Evolutionary conservation across 2,888 invertebrate genomes (phyloP).

Genomic region (Himalopsyche japonica): DNA sequence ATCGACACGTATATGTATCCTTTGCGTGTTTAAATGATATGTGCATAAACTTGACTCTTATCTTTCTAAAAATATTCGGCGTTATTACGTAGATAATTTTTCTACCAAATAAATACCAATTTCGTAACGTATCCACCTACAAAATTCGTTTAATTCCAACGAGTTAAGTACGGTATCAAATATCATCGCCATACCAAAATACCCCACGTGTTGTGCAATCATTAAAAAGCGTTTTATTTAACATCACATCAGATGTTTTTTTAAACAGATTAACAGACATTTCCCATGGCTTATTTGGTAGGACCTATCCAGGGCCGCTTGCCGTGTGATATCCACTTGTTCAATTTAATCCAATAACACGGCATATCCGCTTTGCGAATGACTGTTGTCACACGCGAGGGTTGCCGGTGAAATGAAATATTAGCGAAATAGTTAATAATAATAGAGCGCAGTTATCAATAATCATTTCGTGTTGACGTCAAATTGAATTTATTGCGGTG

Average conservation of each 20-base stretch:
- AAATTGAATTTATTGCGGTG: too few relatives aligned
- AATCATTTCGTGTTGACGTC: too few relatives aligned
- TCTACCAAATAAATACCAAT: neutral
- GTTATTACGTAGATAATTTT: neutral
- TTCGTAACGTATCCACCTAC: neutral
- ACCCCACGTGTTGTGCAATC: neutral
- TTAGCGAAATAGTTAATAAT: neutral
- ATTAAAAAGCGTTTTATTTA: neutral
- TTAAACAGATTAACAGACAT: neutral
- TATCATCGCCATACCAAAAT: neutral
- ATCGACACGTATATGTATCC: too few relatives aligned
- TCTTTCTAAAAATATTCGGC: too few relatives aligned
- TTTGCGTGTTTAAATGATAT: too few relatives aligned
- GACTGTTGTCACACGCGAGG: neutral
- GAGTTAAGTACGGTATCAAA: neutral
- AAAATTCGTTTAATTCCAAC: neutral
- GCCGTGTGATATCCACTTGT: neutral
- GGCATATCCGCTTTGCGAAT: neutral
- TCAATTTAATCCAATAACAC: neutral
- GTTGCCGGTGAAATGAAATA: neutral
- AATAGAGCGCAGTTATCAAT: neutral
- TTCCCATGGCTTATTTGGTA: neutral
- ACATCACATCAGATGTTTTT: neutral
- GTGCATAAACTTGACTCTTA: too few relatives aligned
- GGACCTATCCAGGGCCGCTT: neutral